Evolutionary conservation across 1,140 invertebrate species (phyloP).

Genomic region (Xylocopa sonorina): DNA sequence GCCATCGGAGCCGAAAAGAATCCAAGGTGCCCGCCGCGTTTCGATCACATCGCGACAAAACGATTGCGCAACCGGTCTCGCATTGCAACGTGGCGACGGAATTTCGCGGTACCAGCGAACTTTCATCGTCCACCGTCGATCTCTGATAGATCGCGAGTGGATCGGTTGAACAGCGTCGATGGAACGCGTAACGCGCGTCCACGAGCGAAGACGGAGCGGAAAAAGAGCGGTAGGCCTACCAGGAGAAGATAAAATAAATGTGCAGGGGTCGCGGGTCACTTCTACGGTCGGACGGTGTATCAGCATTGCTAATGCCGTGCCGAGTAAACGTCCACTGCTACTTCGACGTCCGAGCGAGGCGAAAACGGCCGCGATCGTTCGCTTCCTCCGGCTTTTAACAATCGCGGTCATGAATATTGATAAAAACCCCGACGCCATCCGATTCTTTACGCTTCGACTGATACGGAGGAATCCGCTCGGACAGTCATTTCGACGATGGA

Average conservation of each 20-base stretch:
- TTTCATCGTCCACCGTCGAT: conserved; percentile 37
- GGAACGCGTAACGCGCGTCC: neutral
- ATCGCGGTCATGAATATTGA: conserved; percentile 2
- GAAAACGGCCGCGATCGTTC: conserved; percentile 17
- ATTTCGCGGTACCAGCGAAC: conserved; percentile 39
- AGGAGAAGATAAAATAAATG: conserved; percentile 54
- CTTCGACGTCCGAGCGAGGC: conserved; percentile 5
- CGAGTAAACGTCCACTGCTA: conserved; percentile 59
- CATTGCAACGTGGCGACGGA: conserved; percentile 39
- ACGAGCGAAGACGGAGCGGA: neutral
- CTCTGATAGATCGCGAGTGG: conserved; percentile 25
- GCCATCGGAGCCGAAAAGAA: too few relatives aligned
- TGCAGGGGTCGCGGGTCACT: conserved; percentile 69
- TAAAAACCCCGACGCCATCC: neutral
- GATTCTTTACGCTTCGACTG: neutral
- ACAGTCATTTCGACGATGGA: neutral
- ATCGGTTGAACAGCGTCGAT: neutral
- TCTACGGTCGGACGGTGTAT: conserved; percentile 65
- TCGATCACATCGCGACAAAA: too few relatives aligned
- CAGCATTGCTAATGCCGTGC: conserved; percentile 76
- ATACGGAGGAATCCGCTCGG: neutral
- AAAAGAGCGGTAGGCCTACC: neutral
- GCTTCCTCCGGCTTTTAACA: neutral
- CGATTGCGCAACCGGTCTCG: conserved; percentile 28
- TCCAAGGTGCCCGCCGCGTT: too few relatives aligned